These are phyloP conservation scores for Eurosta solidaginis DNA, from an alignment of 1,140 invertebrate genomes.

Conservation along the genomic window DNA sequence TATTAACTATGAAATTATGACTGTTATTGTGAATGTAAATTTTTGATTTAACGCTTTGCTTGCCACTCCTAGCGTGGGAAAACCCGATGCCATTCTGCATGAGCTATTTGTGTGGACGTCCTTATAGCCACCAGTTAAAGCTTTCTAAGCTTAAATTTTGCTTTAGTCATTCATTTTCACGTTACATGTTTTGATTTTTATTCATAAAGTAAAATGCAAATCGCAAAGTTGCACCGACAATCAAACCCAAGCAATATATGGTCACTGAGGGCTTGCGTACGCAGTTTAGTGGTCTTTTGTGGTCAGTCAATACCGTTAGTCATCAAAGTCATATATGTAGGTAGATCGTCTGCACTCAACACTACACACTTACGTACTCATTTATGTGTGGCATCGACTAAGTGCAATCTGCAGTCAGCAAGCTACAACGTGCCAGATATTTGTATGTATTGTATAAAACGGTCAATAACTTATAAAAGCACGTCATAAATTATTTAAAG, in stretches of 20 bases:
- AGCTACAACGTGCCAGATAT: too few species aligned
- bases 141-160: neutral
- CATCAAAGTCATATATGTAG: too few species aligned
- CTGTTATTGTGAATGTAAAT: neutral
- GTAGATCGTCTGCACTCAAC: neutral
- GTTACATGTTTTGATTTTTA: slow-evolving; percentile 10
- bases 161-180: neutral
- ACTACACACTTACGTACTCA: neutral
- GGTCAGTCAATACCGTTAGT: neutral
- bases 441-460: too few species aligned
- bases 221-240: neutral
- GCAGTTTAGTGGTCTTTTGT: neutral
- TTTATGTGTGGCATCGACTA: too few species aligned
- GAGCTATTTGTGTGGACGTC: neutral
- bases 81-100: neutral
- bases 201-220: neutral
- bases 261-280: neutral
- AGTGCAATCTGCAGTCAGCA: too few species aligned
- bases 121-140: neutral
- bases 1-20: neutral
- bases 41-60: slow-evolving; percentile 21
- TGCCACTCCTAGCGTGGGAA: neutral
- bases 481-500: too few species aligned
- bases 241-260: neutral
- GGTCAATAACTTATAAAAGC: too few species aligned